Evolutionary conservation across 2,797 vertebrate genomes (phyloP), one percentile per base, ranked within the genome.

Genomic region (Threskiornis aethiopicus): DNA sequence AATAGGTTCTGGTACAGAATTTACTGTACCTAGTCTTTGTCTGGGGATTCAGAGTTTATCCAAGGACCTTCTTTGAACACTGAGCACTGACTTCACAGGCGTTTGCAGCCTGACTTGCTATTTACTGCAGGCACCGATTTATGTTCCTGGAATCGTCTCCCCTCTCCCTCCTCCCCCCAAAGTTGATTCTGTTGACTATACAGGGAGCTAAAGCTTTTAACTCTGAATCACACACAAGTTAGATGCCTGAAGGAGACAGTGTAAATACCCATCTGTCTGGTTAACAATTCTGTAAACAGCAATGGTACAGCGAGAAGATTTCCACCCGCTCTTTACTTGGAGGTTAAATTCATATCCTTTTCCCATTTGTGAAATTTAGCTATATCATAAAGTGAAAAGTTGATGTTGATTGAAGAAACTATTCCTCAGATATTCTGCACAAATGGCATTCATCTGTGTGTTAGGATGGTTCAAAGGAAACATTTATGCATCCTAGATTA

Each of bases 131-230:
- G 84, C 93, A 77, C 71, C 81, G 24, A 42, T 57, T 62, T 52
- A 54, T 26, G 44, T 18, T 77, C 54, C 90, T 22, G 55, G 37
- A 80, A 66, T 59, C 5, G 4, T 58, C 80, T 75, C 76, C 46
- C 75, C 77, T 81, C 69, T 93, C 73, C 70, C 86, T 70, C 86
- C 82, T 89, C 87, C 87, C 84, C 62, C 10, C 52, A 19, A 55
- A 77, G 92, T 11, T 59, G 52, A 28, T 80, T 87, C 91, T 94
- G 51, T 61, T 92, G 84, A 87, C 89, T 94, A 75, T 17, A 85
- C 84, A 91, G 95, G 71, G 78, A 96, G 71, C 92, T 95, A n/a
- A 28, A 66, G 75, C 96, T 96, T 96, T 96, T 70, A 92, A 96
- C 87, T 96, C 52, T 17, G 75, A 82, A 89, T 83, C 91, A 87